Conservation (phyloP, 2,888 invertebrate species). For the Tiliacea aurago region DNA sequence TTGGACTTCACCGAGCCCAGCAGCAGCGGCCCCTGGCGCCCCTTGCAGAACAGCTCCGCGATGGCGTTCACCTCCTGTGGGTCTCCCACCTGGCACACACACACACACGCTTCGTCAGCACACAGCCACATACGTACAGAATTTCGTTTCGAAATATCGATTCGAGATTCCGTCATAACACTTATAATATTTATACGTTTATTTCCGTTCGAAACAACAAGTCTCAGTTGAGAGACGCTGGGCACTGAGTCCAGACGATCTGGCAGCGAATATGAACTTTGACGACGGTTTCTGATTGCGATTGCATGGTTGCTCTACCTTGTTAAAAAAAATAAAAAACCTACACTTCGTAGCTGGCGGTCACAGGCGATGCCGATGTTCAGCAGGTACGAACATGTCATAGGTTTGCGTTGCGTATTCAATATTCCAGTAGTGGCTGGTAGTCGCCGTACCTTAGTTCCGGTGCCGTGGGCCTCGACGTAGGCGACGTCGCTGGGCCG, state of each 20-base stretch:
- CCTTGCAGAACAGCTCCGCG: conserved; percentile 96
- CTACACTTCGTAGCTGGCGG: not conserved
- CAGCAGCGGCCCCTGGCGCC: conserved; percentile 94
- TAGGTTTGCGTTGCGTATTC: not conserved
- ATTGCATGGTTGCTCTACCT: too few species aligned
- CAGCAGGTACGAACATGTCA: not conserved
- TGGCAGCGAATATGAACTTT: too few species aligned
- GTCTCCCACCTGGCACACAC: conserved; percentile 94
- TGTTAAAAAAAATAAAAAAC: too few species aligned
- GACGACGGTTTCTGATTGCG: too few species aligned
- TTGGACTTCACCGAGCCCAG: conserved; percentile 99
- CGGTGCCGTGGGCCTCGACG: conserved; percentile 99
- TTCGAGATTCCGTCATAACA: too few species aligned
- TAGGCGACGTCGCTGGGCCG: conserved; percentile 96
- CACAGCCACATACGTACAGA: not conserved
- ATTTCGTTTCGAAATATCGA: too few species aligned
- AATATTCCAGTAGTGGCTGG: not conserved
- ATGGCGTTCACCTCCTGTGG: conserved; percentile 99
- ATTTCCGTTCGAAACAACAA: too few species aligned
- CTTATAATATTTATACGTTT: too few species aligned
- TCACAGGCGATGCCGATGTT: not conserved
- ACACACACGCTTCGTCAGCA: not conserved
- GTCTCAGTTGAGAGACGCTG: too few species aligned
- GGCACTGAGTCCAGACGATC: too few species aligned
- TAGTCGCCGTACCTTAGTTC: conserved; percentile 93